Conservation (phyloP, 2,797 vertebrate species). For the Myotis pilosus region DNA sequence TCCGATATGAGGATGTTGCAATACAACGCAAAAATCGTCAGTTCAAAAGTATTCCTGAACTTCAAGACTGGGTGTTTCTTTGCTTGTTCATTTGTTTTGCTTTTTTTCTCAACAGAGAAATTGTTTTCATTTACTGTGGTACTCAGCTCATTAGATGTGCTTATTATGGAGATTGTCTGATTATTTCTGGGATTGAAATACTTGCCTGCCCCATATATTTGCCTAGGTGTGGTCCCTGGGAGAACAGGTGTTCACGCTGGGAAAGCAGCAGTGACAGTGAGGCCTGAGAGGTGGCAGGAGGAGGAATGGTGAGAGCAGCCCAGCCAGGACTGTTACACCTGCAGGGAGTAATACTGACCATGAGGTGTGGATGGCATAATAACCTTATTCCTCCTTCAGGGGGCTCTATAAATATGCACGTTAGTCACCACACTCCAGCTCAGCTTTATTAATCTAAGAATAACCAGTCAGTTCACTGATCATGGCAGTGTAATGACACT, state of each 20-base stretch:
- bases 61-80: neutral
- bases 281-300: neutral
- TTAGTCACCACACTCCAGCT: neutral
- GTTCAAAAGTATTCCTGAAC: neutral
- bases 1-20: conserved; percentile 7
- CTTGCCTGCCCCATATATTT: neutral
- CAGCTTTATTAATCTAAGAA: neutral
- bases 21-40: neutral
- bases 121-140: neutral
- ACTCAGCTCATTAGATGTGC: neutral
- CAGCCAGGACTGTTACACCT: too few relatives aligned
- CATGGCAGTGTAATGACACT: neutral
- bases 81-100: neutral
- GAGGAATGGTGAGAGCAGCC: neutral
- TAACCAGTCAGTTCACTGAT: neutral
- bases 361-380: neutral
- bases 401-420: neutral
- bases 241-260: neutral
- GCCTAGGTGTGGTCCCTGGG: neutral
- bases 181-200: conserved; percentile 21
- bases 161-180: neutral
- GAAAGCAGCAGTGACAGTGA: neutral
- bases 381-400: neutral
- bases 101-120: neutral
- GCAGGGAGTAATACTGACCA: neutral